phyloP scores from a whole-genome alignment of 2,888 invertebrate genomes.

The Aleiodes testaceus region DNA sequence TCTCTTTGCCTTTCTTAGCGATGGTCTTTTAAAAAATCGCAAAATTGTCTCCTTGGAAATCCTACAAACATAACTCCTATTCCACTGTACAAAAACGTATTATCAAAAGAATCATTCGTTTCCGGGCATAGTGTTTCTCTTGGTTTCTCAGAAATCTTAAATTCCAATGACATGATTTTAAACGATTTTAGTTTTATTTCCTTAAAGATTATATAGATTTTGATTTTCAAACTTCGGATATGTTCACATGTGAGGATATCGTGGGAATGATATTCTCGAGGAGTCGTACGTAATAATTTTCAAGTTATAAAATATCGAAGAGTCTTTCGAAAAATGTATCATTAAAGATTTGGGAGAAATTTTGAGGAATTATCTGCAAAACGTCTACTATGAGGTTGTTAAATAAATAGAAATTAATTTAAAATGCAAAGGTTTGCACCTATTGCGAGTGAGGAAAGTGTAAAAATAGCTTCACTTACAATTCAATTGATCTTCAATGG shows the following conservation, averaged over 20 bases:
- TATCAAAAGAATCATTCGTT: slow-evolving; percentile 44
- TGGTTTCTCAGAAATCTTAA: slow-evolving; percentile 20
- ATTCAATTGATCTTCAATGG: slow-evolving; percentile 34
- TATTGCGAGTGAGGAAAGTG: neutral
- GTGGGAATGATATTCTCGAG: slow-evolving; percentile 12
- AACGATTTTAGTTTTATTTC: slow-evolving; percentile 37
- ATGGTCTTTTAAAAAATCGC: slow-evolving; percentile 4
- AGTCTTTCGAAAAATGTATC: no score
- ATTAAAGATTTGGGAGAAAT: no score
- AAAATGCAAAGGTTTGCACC: neutral
- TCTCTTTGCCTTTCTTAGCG: slow-evolving; percentile 6
- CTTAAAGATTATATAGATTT: slow-evolving; percentile 25
- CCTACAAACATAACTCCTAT: slow-evolving; percentile 40
- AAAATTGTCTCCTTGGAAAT: slow-evolving; percentile 43
- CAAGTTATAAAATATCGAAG: no score
- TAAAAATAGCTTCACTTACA: neutral
- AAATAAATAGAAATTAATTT: neutral
- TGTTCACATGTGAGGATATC: neutral
- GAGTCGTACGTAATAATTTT: neutral
- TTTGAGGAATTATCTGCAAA: no score
- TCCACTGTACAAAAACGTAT: slow-evolving; percentile 42
- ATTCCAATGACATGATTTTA: slow-evolving; percentile 25
- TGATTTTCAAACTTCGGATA: neutral
- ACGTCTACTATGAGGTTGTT: no score
- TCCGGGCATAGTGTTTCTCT: slow-evolving; percentile 38